Evolutionary conservation across 2,113 vertebrate species (phyloP), one percentile per base, ranked within the genome.

Genomic region (Gambusia affinis): DNA sequence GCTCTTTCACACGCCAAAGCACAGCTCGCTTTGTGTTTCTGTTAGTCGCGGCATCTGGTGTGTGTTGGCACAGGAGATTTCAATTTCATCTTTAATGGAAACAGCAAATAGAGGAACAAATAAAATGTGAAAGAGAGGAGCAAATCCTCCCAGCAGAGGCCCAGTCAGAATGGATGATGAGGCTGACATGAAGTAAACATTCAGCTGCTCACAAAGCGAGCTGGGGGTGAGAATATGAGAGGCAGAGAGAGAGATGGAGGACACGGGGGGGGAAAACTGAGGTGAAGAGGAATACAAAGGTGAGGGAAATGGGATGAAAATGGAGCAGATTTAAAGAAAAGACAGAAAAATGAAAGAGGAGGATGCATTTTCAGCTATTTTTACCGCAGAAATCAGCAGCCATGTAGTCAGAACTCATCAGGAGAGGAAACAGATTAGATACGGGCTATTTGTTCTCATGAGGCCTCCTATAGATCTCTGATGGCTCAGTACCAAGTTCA

Each of bases 11-110:
- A 84, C 84, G 44, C 67, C 35, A 73, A 54, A 68, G 67, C 72
- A 75, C 78, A 69, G 80, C 76, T 74, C 64, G 31, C 15, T 30
- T 62, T 81, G 84, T 76, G 70, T 85, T 83, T 86, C 22, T 80
- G 78, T 85, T 84, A 79, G 85, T 75, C 35, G 66, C 83, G 7
- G 29, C 10, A 63, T 80, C 73, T 67, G n/a, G 27, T 47, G 76
- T 63, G 67, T 44, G 83, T 64, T 39, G 67, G 75, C 73, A 30
- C 60, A 67, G 75, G 82, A 72, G 80, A 88, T 91, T 92, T 93
- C 90, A 93, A 91, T 92, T 90, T 86, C 81, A 89, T 90, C 88
- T 93, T 91, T 91, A 92, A 93, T 91, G 85, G 90, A 91, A 87
- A 87, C 86, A 37, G 77, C 88, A 84, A 92, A 89, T 84, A 88